phyloP scores from a whole-genome alignment of 2,113 vertebrate genomes.

The Gnathonemus echidnorhynchus region DNA sequence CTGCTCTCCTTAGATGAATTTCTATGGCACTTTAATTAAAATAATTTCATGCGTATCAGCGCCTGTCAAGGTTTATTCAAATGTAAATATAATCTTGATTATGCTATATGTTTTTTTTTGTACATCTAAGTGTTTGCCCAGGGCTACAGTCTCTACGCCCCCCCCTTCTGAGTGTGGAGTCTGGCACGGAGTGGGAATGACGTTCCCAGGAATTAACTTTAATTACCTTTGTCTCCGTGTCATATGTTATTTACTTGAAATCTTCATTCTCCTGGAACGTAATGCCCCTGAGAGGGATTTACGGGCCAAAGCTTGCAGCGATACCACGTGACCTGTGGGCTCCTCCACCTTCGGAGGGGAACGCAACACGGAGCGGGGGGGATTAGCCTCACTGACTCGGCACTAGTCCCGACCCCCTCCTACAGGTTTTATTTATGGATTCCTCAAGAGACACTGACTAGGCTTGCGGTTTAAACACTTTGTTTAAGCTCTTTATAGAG shows the following conservation, averaged over 20 bases:
- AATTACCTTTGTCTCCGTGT: slow-evolving; percentile 35
- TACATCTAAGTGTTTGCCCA: slow-evolving; percentile 8
- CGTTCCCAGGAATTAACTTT: neutral
- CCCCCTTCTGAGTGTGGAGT: slow-evolving; percentile 26
- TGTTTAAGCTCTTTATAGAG: neutral
- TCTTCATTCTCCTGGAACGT: slow-evolving; percentile 29
- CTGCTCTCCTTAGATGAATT: slow-evolving; percentile 1
- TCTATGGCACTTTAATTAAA: neutral
- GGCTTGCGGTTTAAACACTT: neutral
- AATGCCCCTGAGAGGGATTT: slow-evolving; percentile 27
- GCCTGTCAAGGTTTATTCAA: slow-evolving; percentile 11
- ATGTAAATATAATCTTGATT: slow-evolving; percentile 5
- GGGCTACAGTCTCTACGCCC: slow-evolving; percentile 31
- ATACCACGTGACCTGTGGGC: neutral
- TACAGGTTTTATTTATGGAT: slow-evolving; percentile 15
- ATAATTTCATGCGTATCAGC: neutral
- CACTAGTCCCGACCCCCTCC: neutral
- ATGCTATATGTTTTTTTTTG: neutral
- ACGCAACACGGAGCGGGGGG: neutral
- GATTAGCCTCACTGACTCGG: neutral
- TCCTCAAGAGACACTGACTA: neutral
- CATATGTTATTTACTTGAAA: slow-evolving; percentile 45
- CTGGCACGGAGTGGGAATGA: slow-evolving; percentile 19
- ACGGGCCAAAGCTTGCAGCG: neutral
- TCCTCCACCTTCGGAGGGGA: neutral